Evolutionary conservation across 2,888 invertebrate genomes (phyloP).

Genomic region (Harpagoxenus sublaevis): DNA sequence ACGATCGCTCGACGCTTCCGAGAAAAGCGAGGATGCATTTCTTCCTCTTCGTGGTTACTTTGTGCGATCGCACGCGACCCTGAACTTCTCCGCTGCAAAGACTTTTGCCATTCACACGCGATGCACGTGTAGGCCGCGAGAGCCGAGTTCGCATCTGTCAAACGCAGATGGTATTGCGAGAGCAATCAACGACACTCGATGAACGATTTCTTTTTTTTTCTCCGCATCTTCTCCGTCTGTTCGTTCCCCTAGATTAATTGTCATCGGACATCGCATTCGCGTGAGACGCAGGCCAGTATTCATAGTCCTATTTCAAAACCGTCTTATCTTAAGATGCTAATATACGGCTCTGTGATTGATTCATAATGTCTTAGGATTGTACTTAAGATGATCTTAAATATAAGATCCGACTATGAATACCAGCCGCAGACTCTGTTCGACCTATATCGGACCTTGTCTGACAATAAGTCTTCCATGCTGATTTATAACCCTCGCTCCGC

Average conservation of each 20-base stretch:
- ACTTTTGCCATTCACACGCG: slow-evolving; percentile 2
- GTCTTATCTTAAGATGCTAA: too few relatives aligned
- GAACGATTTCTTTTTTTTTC: neutral
- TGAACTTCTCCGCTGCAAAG: neutral
- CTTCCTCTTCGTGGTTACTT: slow-evolving; percentile 32
- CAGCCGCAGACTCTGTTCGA: neutral
- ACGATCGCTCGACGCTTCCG: slow-evolving; percentile 56
- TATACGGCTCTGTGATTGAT: too few relatives aligned
- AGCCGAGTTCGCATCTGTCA: neutral
- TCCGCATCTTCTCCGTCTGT: neutral
- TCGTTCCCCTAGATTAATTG: neutral
- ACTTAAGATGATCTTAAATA: too few relatives aligned
- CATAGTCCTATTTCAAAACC: too few relatives aligned
- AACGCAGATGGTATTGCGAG: neutral
- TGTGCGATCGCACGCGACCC: slow-evolving; percentile 29
- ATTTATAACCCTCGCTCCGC: neutral
- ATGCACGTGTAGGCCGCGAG: neutral
- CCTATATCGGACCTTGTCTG: neutral
- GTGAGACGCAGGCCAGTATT: too few relatives aligned
- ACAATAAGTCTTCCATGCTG: neutral
- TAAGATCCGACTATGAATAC: too few relatives aligned
- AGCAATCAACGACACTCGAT: neutral
- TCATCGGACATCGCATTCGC: neutral
- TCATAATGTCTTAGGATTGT: too few relatives aligned
- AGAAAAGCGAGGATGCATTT: slow-evolving; percentile 53